Percentiles rank a stretch among this genome's conserved stretches.
phyloP scores from a whole-genome alignment of 2,113 vertebrate genomes.

The Sander lucioperca region DNA sequence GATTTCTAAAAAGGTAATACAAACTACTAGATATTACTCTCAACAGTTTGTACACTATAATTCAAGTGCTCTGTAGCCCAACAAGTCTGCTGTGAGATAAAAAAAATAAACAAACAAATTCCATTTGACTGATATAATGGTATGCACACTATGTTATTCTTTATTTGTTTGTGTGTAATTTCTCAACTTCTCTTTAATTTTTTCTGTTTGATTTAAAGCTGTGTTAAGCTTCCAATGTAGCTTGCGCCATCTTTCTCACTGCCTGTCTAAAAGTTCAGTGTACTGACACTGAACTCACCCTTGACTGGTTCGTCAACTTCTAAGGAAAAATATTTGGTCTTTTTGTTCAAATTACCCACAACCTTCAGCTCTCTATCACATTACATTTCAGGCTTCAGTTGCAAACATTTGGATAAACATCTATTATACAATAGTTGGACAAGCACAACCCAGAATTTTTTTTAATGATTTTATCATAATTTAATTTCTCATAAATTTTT shows the following conservation, averaged over 20 bases:
- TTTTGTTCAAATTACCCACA: neutral
- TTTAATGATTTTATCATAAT: neutral
- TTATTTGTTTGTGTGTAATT: neutral
- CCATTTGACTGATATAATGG: neutral
- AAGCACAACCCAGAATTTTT: neutral
- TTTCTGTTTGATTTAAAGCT: neutral
- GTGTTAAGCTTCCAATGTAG: neutral
- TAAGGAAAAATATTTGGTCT: neutral
- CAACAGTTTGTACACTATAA: neutral
- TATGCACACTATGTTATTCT: neutral
- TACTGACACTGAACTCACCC: neutral
- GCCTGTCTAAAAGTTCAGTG: slow-evolving; percentile 1
- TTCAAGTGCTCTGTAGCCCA: neutral
- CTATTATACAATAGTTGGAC: neutral
- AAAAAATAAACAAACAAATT: neutral
- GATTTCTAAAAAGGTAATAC: neutral
- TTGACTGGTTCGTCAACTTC: neutral
- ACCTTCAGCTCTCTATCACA: neutral
- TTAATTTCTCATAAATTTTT: neutral
- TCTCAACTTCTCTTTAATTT: neutral
- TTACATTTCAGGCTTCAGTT: neutral
- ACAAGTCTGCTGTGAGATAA: neutral
- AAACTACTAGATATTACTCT: neutral
- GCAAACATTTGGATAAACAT: neutral
- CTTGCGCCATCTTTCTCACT: neutral